Evolutionary conservation across 35 echinoderm and acorn worm species (phyloP).

Genomic region (Eucidaris tribuloides): DNA sequence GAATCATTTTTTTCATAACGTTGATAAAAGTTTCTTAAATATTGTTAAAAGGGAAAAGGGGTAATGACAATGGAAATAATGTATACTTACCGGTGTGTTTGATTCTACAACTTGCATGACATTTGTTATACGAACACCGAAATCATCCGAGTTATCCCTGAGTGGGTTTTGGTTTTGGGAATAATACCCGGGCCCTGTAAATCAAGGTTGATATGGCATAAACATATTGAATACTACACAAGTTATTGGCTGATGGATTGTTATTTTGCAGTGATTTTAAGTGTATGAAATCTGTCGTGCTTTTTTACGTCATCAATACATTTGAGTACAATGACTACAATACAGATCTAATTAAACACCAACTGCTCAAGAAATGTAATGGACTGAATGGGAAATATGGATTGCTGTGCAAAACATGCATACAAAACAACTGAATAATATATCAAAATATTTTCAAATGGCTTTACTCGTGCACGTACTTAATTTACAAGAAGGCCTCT

Average conservation of each 20-base stretch:
- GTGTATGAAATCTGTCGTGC: neutral
- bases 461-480: too few relatives aligned
- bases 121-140: conserved; percentile 16
- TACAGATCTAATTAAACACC: too few relatives aligned
- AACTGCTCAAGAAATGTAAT: too few relatives aligned
- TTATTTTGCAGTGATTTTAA: neutral
- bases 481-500: too few relatives aligned
- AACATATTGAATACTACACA: neutral
- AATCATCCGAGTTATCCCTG: conserved; percentile 3
- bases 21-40: neutral
- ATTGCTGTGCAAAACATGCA: too few relatives aligned
- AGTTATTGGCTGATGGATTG: neutral
- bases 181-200: conserved; percentile 36
- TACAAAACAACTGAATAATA: too few relatives aligned
- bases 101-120: conserved; percentile 18
- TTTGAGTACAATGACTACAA: neutral
- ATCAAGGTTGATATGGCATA: neutral
- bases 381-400: too few relatives aligned
- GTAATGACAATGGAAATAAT: neutral
- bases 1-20: too few relatives aligned
- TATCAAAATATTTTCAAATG: too few relatives aligned
- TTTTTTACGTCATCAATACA: neutral
- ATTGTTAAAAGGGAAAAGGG: neutral
- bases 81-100: neutral
- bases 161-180: neutral